Evolutionary conservation across 2,797 vertebrate species (phyloP), one percentile per base, ranked within the genome.

Genomic region (Schizothorax lantsangensis): DNA sequence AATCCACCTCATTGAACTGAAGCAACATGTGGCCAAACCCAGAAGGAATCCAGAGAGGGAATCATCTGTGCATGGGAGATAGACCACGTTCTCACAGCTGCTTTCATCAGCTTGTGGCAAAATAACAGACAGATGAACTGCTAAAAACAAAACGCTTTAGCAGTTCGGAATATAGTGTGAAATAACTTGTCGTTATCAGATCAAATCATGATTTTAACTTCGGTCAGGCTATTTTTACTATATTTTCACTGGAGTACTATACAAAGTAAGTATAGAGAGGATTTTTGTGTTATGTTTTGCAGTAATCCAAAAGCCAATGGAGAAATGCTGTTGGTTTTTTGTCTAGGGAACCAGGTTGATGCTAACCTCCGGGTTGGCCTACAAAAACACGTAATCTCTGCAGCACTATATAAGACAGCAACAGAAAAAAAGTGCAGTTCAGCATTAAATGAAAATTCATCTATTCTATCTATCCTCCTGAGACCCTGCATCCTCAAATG

Each of bases 91-190:
- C 68, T 36, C 78, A 73, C 77, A 80, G 77, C 40, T 85, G 77
- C 40, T 45, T 79, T 69, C 21, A 11, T 59, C 11, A 73, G 84
- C 77, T 79, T 72, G 36, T 72, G 75, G 84, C 84, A 71, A 85
- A 85, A 85, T 57, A 71, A 54, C 45, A 72, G 71, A 45, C 4
- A 49, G 26, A 75, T 64, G 21, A 66, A 75, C 82, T n/a, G 30
- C 77, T 79, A 2, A 79, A 59, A 79, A 26, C 54, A 21, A 80
- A 81, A 33, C 26, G 7, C 66, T 79, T 59, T 12, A 79, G 38
- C 38, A 15, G 26, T 71, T 33, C 1, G 0, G 19, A 57, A 68
- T 78, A 11, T 54, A 78, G 45, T 45, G 47, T 33, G 17, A 6
- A 30, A 40, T 33, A 36, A 71, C n/a, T 26, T 14, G 19, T 30